Conservation (phyloP, 2,888 invertebrate genomes). For the Nymphalis c-album region DNA sequence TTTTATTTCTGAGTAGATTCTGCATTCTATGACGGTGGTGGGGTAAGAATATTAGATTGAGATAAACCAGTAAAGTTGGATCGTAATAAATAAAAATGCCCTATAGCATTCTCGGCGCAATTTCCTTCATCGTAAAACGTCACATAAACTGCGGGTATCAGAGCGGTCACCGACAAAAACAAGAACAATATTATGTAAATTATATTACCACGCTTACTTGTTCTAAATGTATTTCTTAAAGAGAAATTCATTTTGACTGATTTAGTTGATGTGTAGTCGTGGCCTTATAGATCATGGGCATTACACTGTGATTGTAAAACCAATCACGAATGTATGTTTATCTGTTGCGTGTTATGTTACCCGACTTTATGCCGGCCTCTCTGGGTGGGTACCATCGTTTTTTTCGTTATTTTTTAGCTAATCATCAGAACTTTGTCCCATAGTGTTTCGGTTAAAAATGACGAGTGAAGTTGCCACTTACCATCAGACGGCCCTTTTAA, state of each 20-base stretch:
- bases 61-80: slow-evolving; percentile 39
- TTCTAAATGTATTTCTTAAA: slow-evolving; percentile 18
- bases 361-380: too few species aligned
- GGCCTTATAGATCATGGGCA: slow-evolving; percentile 18
- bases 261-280: neutral
- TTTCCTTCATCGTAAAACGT: slow-evolving; percentile 49
- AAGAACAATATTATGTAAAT: slow-evolving; percentile 51
- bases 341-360: too few species aligned
- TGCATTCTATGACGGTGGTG: slow-evolving; percentile 28
- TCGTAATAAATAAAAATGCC: slow-evolving; percentile 50
- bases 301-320: too few species aligned
- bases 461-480: too few species aligned
- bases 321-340: too few species aligned
- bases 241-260: slow-evolving; percentile 36
- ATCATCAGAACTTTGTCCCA: too few species aligned
- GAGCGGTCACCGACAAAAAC: slow-evolving; percentile 52
- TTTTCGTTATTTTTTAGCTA: too few species aligned
- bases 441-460: too few species aligned
- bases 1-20: slow-evolving; percentile 12
- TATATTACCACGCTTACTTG: slow-evolving; percentile 39
- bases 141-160: slow-evolving; percentile 61
- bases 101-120: slow-evolving; percentile 58
- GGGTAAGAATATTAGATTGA: slow-evolving; percentile 38
- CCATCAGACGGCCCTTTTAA: too few species aligned
- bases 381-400: too few species aligned